phyloP scores from a whole-genome alignment of 2,797 vertebrate genomes.

The Aplochiton taeniatus region DNA sequence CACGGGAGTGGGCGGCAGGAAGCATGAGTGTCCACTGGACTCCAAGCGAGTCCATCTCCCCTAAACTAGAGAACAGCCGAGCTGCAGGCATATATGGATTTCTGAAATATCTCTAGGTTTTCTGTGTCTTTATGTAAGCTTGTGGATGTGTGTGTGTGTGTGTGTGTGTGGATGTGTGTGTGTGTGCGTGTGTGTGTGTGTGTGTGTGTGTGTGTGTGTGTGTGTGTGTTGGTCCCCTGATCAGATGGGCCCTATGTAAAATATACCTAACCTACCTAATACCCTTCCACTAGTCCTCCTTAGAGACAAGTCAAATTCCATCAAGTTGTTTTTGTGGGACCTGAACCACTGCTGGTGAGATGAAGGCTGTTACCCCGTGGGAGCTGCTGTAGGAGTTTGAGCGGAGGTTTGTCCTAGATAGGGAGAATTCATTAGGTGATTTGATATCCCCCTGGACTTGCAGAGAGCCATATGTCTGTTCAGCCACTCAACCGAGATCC shows the following conservation, averaged over 20 bases:
- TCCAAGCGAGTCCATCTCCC: not conserved
- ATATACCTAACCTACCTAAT: too few species aligned
- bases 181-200: constrained; percentile 4
- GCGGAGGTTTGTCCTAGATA: constrained; percentile 27
- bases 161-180: constrained; percentile 1
- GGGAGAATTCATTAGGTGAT: constrained; percentile 52
- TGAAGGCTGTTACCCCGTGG: not conserved
- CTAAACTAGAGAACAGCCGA: not conserved
- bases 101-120: too few species aligned
- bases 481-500: not conserved
- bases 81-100: too few species aligned
- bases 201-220: constrained; percentile 5
- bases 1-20: not conserved
- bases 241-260: too few species aligned
- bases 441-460: constrained; percentile 32
- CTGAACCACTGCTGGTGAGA: not conserved
- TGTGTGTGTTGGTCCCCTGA: not conserved
- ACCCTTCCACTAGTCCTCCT: not conserved
- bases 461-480: constrained; percentile 8
- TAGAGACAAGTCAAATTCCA: not conserved
- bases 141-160: not conserved
- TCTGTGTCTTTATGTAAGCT: not conserved
- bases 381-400: constrained; percentile 14
- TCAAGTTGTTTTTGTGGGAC: not conserved
- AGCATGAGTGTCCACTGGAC: not conserved